Conservation (phyloP, 2,888 invertebrate species). For the Andrena flavipes region DNA sequence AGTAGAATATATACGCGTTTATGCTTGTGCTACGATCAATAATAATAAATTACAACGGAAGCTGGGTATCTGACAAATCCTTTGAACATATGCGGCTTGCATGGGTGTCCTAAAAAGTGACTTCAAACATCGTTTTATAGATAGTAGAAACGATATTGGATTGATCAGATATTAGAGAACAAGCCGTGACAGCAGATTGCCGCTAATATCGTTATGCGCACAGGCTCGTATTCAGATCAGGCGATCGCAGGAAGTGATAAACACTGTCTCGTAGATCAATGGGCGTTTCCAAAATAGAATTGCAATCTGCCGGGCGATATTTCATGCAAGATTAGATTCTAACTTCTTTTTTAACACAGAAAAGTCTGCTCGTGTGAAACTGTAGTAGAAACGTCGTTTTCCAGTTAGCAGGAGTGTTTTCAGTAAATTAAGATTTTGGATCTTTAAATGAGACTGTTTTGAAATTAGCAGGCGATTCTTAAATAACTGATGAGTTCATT, state of each 20-base stretch:
- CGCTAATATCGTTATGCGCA: conserved; percentile 52
- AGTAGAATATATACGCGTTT: too few relatives aligned
- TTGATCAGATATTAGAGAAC: conserved; percentile 46
- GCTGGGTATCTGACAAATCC: neutral
- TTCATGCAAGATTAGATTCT: neutral
- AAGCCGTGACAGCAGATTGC: conserved; percentile 41
- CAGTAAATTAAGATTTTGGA: too few relatives aligned
- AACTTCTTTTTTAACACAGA: neutral
- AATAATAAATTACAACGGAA: neutral
- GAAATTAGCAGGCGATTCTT: too few relatives aligned
- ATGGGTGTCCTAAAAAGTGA: neutral
- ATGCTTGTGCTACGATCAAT: neutral
- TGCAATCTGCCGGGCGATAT: conserved; percentile 51
- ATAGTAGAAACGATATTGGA: conserved; percentile 28
- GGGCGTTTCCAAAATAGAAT: conserved; percentile 53
- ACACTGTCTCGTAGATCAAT: conserved; percentile 38
- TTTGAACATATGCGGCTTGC: conserved; percentile 15
- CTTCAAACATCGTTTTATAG: conserved; percentile 42
- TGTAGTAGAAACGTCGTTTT: too few relatives aligned
- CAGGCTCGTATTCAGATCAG: conserved; percentile 40
- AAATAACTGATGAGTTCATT: too few relatives aligned
- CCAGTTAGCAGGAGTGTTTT: too few relatives aligned
- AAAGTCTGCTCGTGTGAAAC: too few relatives aligned
- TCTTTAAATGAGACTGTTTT: too few relatives aligned
- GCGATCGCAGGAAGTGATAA: conserved; percentile 55